Evolutionary conservation across 2,888 invertebrate species (phyloP).

Genomic region (Orchesella flavescens): DNA sequence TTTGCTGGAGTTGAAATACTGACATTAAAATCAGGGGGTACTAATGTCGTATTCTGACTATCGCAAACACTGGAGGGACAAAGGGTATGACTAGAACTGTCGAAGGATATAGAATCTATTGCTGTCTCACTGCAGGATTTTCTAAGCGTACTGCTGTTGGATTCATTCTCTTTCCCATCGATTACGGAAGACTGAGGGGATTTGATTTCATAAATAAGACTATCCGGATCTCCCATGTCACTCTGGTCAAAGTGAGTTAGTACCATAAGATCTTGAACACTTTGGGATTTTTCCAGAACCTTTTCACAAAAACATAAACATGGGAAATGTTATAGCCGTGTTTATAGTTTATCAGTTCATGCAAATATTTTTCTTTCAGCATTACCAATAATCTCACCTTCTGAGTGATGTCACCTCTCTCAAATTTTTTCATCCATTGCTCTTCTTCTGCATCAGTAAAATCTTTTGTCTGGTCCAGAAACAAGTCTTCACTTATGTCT

Average conservation of each 20-base stretch:
- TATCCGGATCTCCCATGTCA: slow-evolving; percentile 71
- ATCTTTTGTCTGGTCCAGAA: slow-evolving; percentile 35
- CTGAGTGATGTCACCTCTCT: slow-evolving; percentile 67
- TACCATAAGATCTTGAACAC: slow-evolving; percentile 81
- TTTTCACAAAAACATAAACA: slow-evolving; percentile 71
- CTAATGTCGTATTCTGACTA: slow-evolving; percentile 54
- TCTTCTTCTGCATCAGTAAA: slow-evolving; percentile 28
- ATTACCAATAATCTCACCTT: no score
- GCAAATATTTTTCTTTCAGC: no score
- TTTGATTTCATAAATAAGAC: slow-evolving; percentile 44
- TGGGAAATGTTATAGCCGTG: no score
- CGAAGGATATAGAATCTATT: slow-evolving; percentile 48
- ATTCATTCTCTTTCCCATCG: slow-evolving; percentile 13
- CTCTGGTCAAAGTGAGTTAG: slow-evolving; percentile 80
- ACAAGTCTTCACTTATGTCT: not conserved
- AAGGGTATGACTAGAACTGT: slow-evolving; percentile 61
- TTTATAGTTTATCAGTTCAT: no score
- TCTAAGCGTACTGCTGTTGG: slow-evolving; percentile 40
- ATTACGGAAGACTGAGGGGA: slow-evolving; percentile 45
- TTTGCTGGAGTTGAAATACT: slow-evolving; percentile 2
- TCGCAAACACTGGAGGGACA: slow-evolving; percentile 40
- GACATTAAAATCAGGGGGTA: slow-evolving; percentile 26
- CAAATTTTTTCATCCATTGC: slow-evolving; percentile 54
- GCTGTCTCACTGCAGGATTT: slow-evolving; percentile 66
- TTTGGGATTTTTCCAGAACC: slow-evolving; percentile 80